A percentile compares a stretch with the other conserved stretches of the same genome.
Conservation (phyloP, 2,888 invertebrate species). For the Agriopis marginaria region DNA sequence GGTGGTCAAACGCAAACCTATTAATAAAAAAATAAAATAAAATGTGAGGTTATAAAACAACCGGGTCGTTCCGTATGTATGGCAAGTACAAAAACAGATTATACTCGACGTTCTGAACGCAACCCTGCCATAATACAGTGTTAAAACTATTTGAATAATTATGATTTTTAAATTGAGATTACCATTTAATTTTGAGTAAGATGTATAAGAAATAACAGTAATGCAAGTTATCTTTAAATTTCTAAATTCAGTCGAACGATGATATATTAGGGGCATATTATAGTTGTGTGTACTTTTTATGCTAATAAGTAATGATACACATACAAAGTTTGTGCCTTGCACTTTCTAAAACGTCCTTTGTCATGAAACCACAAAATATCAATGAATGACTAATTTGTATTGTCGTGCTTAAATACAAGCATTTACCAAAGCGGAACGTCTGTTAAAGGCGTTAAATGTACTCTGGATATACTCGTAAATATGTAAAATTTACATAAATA, state of each 20-base stretch:
- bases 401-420: slow-evolving; percentile 10
- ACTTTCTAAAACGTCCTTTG: not conserved
- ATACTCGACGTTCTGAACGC: too few relatives aligned
- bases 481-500: too few relatives aligned
- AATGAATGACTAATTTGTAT: slow-evolving; percentile 10
- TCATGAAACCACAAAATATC: slow-evolving; percentile 14
- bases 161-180: not conserved
- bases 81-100: too few relatives aligned
- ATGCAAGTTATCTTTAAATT: too few relatives aligned
- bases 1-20: too few relatives aligned
- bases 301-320: not conserved
- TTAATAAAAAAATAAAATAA: too few relatives aligned
- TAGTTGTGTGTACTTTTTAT: not conserved
- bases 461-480: too few relatives aligned
- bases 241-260: not conserved
- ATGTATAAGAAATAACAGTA: not conserved
- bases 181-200: not conserved
- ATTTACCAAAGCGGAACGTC: not conserved
- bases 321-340: not conserved
- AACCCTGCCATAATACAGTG: too few relatives aligned
- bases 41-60: too few relatives aligned
- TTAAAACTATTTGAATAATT: not conserved
- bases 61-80: too few relatives aligned
- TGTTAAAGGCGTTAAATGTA: too few relatives aligned
- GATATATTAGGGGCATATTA: not conserved